Base-by-base conservation (phyloP, 2,888 invertebrate species). In the Clostera curtula region DNA sequence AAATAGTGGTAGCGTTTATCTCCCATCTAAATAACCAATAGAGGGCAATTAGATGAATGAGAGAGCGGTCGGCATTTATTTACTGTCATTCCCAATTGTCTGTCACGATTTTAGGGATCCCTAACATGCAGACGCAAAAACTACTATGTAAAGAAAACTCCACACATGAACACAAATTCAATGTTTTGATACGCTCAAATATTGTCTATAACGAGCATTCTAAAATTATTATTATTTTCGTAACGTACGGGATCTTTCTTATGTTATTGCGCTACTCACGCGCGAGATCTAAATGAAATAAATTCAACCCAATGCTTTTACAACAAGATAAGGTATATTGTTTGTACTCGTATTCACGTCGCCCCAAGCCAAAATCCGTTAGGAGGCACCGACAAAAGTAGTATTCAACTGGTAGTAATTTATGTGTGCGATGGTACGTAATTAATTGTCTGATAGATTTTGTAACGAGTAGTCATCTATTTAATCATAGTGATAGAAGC, bases 31-130 rank as follows among this genome's bases (percentile, higher is more conserved):
- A 56, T 56, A 58, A 46, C 51, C 38, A 42, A 39, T 38, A 38
- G 44, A 36, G 40, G 46, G 55, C 56, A 62, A 69, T 69, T 62
- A 63, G 47, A 53, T 46, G 53, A 63, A 63, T 58, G 56, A 59
- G 50, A 46, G 51, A 56, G 54, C 19, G 33, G 36, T 23, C 30
- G 30, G 40, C 39, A 49, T 60, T 56, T 49, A 52, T 55, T 47
- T 35, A 40, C 43, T 59, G 63, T 64, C 58, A 47, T 54, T 51
- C 43, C 32, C 38, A 40, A 29, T 21, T 33, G 24, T 25, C n/a
- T 41, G 44, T 38, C 35, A 33, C 24, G 40, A 18, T 33, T n/a
- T n/a, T n/a, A n/a, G n/a, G n/a, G n/a, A n/a, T n/a, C n/a, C n/a
- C n/a, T n/a, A n/a, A n/a, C n/a, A n/a, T n/a, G n/a, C n/a, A n/a